Evolutionary conservation across 2,113 vertebrate species (phyloP), one percentile per base, ranked within the genome.

Genomic region (Montifringilla adamsi): DNA sequence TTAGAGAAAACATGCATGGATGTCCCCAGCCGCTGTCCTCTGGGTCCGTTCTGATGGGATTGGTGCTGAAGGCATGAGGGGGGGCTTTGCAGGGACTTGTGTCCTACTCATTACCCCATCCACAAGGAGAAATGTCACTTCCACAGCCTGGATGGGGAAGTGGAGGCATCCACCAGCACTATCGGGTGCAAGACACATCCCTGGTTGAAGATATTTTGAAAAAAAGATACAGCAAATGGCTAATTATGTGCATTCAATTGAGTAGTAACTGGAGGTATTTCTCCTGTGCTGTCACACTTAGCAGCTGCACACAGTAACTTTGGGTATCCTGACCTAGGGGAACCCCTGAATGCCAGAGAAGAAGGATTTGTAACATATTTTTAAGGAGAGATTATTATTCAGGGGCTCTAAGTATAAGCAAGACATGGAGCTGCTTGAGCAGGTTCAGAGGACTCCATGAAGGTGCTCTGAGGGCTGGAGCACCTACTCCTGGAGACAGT

Each of bases 1-100:
- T 96, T 88, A 80, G 43, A 91, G 82, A 82, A 95, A 85, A 74
- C 89, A 73, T 20, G 67, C 2, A 26, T 81, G 30, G 43, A 1
- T 0, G 10, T 87, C 78, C 63, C 90, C 59, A 93, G 79, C 28
- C 2, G 0, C 43, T 86, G 76, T 74, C 79, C 87, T 94, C 52
- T 0, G 18, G n/a, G 75, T 55, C 26, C 55, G 72, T 85, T 47
- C 73, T 28, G 6, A 80, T 63, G 47, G 55, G 75, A 87, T 60
- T 82, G 52, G 37, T 1, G 2, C 46, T 85, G 68, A 44, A 77
- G 35, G 24, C 2, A 0, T 4, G 7, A 28, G 35, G 27, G 27
- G 11, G 24, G 7, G 22, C 6, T 62, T 87, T 69, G 47, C 53
- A 78, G 66, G 33, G 64, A 13, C 28, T 73, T 69, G 21, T 4